Evolutionary conservation across 2,797 vertebrate species (phyloP), one percentile per base, ranked within the genome.

Genomic region (Paguma larvata): DNA sequence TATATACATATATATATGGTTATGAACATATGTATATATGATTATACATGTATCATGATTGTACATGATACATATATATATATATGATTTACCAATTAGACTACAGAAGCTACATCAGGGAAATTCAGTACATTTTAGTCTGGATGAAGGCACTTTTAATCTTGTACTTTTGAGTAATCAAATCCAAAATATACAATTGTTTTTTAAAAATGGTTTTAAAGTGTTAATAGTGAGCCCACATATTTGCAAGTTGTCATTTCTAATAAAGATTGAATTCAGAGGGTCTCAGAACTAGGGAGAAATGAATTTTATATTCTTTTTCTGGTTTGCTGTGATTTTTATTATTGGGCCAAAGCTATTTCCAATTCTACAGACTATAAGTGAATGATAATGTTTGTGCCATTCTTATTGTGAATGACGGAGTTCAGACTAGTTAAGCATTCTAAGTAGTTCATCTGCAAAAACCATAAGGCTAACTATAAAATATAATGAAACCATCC

Each of bases 401-500:
- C 56, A 56, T 95, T 84, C 78, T 96, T 92, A 77, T 1, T 83
- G 53, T 79, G 84, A 75, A 82, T 83, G 73, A 72, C 53, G 44
- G 30, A 56, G 21, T 91, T 94, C 77, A 97, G 53, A 95, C 77
- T 94, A 78, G 73, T 79, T 90, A 97, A 95, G 56, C 27, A 94
- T 93, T 85, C 92, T 53, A 83, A 83, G 34, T 44, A 91, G 21
- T 72, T 94, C 34, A 83, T 53, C 38, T 62, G 21, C 44, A 92
- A 84, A 91, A 84, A 59, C 59, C 16, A 25, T 27, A 93, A 77
- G 59, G 53, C 18, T 94, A 96, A 94, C 88, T 84, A 86, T 80
- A 86, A 97, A 94, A 51, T 62, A 89, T 62, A 97, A 94, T 79
- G 32, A n/a, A 94, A 32, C 91, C 72, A 95, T 93, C 62, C 59